phyloP scores from a whole-genome alignment of 1,140 invertebrate species.

The Araneus ventricosus region DNA sequence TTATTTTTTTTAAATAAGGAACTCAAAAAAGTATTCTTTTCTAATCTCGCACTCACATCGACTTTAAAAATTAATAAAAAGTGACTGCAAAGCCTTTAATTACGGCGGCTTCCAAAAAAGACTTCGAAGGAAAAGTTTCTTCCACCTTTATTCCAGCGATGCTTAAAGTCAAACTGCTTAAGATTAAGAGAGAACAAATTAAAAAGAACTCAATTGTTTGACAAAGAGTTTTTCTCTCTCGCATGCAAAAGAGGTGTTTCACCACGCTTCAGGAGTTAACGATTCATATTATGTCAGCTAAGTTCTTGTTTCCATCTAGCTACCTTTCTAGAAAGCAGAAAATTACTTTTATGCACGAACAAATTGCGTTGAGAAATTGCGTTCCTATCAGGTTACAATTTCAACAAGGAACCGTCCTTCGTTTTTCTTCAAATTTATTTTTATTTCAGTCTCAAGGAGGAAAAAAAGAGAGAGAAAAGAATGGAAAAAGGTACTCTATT shows the following conservation, averaged over 20 bases:
- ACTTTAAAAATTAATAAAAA: background rate
- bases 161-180: background rate
- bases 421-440: background rate
- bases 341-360: conserved; percentile 56
- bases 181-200: conserved; percentile 1
- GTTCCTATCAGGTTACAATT: conserved; percentile 64
- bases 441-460: background rate
- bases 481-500: background rate
- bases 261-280: background rate
- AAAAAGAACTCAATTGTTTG: conserved; percentile 51
- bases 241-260: conserved; percentile 18
- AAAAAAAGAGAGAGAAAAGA: background rate
- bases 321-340: conserved; percentile 18
- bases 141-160: background rate
- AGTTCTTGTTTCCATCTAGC: background rate
- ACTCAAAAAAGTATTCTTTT: background rate
- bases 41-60: background rate
- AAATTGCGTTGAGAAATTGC: conserved; percentile 49
- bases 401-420: conserved; percentile 29
- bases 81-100: background rate
- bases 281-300: conserved; percentile 62
- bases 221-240: background rate
- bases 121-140: background rate
- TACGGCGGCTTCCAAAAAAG: too few species aligned
- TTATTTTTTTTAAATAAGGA: too few species aligned